Evolutionary conservation across 2,888 invertebrate genomes (phyloP), one percentile per base, ranked within the genome.

Genomic region (Idaea dimidiata): DNA sequence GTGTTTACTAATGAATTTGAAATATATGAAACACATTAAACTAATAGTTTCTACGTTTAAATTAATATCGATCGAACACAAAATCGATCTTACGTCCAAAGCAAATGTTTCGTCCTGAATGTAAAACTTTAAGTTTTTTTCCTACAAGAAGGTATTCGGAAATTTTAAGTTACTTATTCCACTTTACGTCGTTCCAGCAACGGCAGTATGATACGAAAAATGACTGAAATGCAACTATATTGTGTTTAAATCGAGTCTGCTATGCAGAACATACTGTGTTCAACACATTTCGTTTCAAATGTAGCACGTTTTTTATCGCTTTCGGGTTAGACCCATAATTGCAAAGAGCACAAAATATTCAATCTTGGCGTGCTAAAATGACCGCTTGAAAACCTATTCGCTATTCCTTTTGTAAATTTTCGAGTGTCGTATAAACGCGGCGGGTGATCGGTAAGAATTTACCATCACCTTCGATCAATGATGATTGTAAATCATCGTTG

Each of bases 161-260:
- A 68, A 64, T 69, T 61, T 63, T 60, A 63, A 59, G 63, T 62
- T 66, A 60, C 65, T 67, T 65, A 69, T 68, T 68, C 66, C 71
- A 68, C 60, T 66, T 71, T 67, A 71, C 62, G 61, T 64, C 66
- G 66, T 43, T 43, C 14, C 43, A 43, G 43, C 43, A 43, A 43
- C 43, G 5, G 43, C 43, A 14, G 10, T 43, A 14, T 43, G 43
- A 43, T 10, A 43, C 43, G 10, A 43, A 43, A 43, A 43, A 43
- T 43, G 43, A 43, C 43, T 43, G 8, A 43, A 43, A 8, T 43
- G 8, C 43, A 43, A 24, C 24, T 24, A 24, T 24, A 24, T 24
- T 24, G 24, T 43, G 43, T 43, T 43, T 14, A 43, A 10, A 14
- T 43, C 43, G 43, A 43, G 43, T 43, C 43, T 43, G 43, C 43